phyloP scores from a whole-genome alignment of 2,797 vertebrate genomes.

The Octomys mimax region DNA sequence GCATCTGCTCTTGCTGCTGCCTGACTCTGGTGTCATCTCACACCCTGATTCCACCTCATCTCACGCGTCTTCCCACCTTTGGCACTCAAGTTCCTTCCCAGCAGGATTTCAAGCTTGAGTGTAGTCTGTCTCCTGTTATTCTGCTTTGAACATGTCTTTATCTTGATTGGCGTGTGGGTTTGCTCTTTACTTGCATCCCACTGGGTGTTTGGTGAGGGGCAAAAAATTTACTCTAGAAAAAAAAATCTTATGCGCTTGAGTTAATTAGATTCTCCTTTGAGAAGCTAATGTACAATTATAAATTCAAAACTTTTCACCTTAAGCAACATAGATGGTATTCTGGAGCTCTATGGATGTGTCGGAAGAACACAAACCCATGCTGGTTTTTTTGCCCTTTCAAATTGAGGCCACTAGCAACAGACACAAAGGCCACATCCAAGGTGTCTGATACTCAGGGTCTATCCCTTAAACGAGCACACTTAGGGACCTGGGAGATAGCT shows the following conservation, averaged over 20 bases:
- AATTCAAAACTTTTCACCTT: neutral
- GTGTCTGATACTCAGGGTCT: neutral
- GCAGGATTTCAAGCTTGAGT: neutral
- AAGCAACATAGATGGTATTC: neutral
- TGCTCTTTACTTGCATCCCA: neutral
- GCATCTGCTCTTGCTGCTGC: neutral
- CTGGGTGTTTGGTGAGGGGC: neutral
- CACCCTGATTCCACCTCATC: neutral
- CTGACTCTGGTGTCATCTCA: neutral
- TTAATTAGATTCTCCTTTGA: neutral
- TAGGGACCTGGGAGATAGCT: too few relatives aligned
- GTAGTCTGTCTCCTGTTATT: neutral
- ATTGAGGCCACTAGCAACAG: neutral
- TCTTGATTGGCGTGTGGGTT: neutral
- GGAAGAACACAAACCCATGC: neutral
- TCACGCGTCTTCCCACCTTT: neutral
- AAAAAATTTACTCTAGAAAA: neutral
- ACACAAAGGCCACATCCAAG: neutral
- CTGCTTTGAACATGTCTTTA: neutral
- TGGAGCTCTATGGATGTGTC: neutral
- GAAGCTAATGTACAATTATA: conserved; percentile 3
- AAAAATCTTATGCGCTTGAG: neutral
- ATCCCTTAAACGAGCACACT: neutral
- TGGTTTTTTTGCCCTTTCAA: neutral
- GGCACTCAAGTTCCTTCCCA: neutral